Evolutionary conservation across 2,113 vertebrate species (phyloP).

Genomic region (Dendrocopos noguchii): DNA sequence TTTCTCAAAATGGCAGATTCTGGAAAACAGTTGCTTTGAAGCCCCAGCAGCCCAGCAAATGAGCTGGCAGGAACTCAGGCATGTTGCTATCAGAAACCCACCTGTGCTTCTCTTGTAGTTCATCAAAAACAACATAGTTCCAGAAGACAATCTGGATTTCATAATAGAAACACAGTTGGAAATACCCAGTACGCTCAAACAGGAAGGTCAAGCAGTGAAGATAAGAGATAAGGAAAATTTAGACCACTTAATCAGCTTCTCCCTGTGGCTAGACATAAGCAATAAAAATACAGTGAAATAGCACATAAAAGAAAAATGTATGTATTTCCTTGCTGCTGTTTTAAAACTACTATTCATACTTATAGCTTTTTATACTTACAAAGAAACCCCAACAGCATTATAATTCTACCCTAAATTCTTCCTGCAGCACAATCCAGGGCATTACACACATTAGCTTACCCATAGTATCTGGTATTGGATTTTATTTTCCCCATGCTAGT

Average conservation of each 20-base stretch:
- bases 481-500: slow-evolving; percentile 14
- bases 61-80: background rate
- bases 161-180: slow-evolving; percentile 4
- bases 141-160: slow-evolving; percentile 46
- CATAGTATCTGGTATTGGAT: background rate
- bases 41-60: slow-evolving; percentile 3
- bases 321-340: background rate
- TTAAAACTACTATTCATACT: background rate
- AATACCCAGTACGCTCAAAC: background rate
- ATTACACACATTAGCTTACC: background rate
- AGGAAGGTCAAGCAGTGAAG: slow-evolving; percentile 46
- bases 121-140: background rate
- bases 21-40: background rate
- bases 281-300: slow-evolving; percentile 21
- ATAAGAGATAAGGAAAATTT: slow-evolving; percentile 44
- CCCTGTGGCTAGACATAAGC: background rate
- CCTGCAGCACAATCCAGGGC: background rate
- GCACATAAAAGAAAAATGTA: background rate
- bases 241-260: slow-evolving; percentile 31
- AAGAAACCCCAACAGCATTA: background rate
- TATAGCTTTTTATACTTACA: background rate
- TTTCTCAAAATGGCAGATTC: background rate
- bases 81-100: slow-evolving; percentile 27
- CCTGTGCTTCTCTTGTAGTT: slow-evolving; percentile 29
- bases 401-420: background rate